Percentiles rank a stretch among this genome's conserved stretches.
These are phyloP conservation scores for Cepaea hortensis DNA, from an alignment of 2,888 invertebrate genomes.

Conservation along the genomic window DNA sequence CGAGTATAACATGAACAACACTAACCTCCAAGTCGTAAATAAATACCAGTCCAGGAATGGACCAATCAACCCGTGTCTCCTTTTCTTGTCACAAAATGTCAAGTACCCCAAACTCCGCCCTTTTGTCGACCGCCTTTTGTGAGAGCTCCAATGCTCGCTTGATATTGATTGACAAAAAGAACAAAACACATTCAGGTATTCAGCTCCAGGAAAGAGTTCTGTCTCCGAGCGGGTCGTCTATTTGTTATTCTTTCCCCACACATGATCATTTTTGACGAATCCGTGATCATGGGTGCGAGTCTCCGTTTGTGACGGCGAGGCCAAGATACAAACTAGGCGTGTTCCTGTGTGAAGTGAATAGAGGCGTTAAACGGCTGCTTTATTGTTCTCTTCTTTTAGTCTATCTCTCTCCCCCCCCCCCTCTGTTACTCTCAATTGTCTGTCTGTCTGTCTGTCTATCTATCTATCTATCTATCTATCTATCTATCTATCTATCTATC, in stretches of 20 bases:
- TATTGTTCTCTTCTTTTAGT: neutral
- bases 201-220: too few species aligned
- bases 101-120: constrained; percentile 15
- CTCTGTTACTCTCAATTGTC: neutral
- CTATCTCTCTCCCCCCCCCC: neutral
- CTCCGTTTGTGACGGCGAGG: too few species aligned
- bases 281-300: too few species aligned
- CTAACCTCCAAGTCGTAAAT: too few species aligned
- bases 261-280: too few species aligned
- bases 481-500: neutral
- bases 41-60: too few species aligned
- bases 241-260: too few species aligned
- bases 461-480: neutral
- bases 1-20: too few species aligned
- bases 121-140: neutral
- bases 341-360: too few species aligned
- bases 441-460: neutral
- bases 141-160: neutral
- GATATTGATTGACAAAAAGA: neutral
- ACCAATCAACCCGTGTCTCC: neutral
- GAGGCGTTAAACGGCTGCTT: neutral
- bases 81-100: neutral
- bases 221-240: too few species aligned
- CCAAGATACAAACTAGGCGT: too few species aligned
- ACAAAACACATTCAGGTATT: too few species aligned